Evolutionary conservation across 1,140 invertebrate species (phyloP).

Genomic region (Lepidurus packardi): DNA sequence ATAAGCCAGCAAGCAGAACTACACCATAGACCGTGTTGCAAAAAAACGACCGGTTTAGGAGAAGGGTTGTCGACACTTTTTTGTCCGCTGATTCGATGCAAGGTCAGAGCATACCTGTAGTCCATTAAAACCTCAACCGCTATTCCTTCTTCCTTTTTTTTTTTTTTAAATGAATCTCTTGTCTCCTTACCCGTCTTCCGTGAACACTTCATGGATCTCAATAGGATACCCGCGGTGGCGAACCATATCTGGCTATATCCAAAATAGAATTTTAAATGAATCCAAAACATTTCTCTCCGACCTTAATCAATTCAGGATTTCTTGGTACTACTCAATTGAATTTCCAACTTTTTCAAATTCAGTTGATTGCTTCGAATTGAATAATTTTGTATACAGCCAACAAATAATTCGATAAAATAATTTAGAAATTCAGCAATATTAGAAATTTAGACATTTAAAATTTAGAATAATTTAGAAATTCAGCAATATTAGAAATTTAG

Average conservation of each 20-base stretch:
- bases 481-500: too few relatives aligned
- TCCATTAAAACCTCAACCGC: not conserved
- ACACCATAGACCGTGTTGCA: slow-evolving; percentile 64
- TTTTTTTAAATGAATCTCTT: slow-evolving; percentile 39
- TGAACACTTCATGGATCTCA: slow-evolving; percentile 46
- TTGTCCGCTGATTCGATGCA: slow-evolving; percentile 49
- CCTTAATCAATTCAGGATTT: not conserved
- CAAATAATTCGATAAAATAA: not conserved
- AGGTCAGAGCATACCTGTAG: not conserved
- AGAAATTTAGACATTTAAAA: not conserved
- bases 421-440: not conserved
- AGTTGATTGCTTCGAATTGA: too few relatives aligned
- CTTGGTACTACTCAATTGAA: not conserved
- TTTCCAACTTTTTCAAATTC: too few relatives aligned
- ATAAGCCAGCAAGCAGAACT: slow-evolving; percentile 62
- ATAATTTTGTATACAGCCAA: too few relatives aligned
- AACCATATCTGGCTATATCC: slow-evolving; percentile 44
- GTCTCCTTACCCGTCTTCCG: slow-evolving; percentile 53
- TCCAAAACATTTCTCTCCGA: not conserved
- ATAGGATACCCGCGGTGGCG: slow-evolving; percentile 52
- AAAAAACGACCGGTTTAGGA: slow-evolving; percentile 49
- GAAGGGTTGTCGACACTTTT: slow-evolving; percentile 37
- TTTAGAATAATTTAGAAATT: not conserved
- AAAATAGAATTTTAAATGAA: not conserved
- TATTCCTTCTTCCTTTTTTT: too few relatives aligned